phyloP scores from a whole-genome alignment of 2,113 vertebrate genomes.

The Suricata suricatta region DNA sequence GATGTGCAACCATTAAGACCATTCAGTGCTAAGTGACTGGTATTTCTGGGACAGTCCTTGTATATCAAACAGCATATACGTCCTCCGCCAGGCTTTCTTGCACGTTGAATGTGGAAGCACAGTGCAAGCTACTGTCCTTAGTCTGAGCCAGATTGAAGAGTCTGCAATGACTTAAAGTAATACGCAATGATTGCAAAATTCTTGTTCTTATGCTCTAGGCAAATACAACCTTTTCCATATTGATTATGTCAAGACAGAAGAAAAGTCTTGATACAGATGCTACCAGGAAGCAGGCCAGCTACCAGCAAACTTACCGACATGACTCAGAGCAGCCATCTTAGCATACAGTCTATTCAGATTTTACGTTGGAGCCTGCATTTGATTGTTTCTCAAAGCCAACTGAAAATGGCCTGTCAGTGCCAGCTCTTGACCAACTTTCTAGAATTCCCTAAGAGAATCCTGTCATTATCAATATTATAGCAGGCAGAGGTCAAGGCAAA shows the following conservation, averaged over 20 bases:
- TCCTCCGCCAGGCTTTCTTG: not conserved
- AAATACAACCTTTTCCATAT: not conserved
- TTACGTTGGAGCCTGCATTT: not conserved
- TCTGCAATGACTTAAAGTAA: not conserved
- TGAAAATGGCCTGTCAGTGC: not conserved
- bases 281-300: not conserved
- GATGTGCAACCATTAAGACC: not conserved
- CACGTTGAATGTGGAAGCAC: not conserved
- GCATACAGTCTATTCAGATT: not conserved
- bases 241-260: not conserved
- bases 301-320: not conserved
- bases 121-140: not conserved
- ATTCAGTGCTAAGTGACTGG: not conserved
- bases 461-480: not conserved
- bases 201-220: not conserved
- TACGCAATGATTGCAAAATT: not conserved
- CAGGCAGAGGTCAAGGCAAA: not conserved
- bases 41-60: not conserved
- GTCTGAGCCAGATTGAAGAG: not conserved
- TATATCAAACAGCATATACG: not conserved
- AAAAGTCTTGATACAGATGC: not conserved
- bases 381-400: not conserved
- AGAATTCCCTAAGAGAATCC: not conserved
- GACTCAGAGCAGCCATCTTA: not conserved
- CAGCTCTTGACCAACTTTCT: not conserved